These are phyloP conservation scores for Epistrophella euchroma DNA, from an alignment of 2,888 invertebrate species.

Conservation along the genomic window DNA sequence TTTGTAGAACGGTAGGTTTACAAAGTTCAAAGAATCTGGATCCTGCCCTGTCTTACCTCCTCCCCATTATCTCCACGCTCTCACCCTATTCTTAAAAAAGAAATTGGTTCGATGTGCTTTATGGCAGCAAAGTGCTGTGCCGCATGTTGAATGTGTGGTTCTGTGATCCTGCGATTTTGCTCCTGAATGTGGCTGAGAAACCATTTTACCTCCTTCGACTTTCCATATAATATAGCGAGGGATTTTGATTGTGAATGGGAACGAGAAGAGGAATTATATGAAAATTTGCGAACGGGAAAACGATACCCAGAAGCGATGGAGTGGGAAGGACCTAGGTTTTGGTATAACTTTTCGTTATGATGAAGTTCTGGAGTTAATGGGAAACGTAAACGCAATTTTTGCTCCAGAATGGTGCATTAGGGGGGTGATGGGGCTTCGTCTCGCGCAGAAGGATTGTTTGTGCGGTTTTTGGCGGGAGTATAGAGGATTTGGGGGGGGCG, in stretches of 20 bases:
- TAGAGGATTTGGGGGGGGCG: too few species aligned
- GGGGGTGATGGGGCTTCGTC: slow-evolving; percentile 25
- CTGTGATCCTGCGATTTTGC: slow-evolving; percentile 65
- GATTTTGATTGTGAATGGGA: background rate
- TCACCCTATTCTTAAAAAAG: slow-evolving; percentile 23
- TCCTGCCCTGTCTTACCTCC: background rate
- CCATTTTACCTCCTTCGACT: slow-evolving; percentile 65
- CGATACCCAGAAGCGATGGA: slow-evolving; percentile 39
- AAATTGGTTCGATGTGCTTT: slow-evolving; percentile 74
- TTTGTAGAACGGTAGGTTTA: slow-evolving; percentile 19
- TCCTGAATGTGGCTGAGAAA: slow-evolving; percentile 66
- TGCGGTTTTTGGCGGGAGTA: slow-evolving; percentile 45
- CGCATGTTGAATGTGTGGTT: slow-evolving; percentile 75
- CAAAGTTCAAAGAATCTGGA: slow-evolving; percentile 5
- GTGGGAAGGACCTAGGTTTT: slow-evolving; percentile 8
- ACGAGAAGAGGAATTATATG: slow-evolving; percentile 49
- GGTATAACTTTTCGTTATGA: slow-evolving; percentile 73
- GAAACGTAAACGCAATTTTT: slow-evolving; percentile 76
- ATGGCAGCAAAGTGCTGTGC: slow-evolving; percentile 72
- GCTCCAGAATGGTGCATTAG: slow-evolving; percentile 71
- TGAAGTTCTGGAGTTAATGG: slow-evolving; percentile 76
- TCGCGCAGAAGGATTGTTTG: slow-evolving; percentile 54
- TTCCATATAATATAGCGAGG: too few species aligned
- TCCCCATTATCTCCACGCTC: too few species aligned
- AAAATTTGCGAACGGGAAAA: slow-evolving; percentile 76